Evolutionary conservation across 2,888 invertebrate species (phyloP).

Genomic region (Abscondita cerata): DNA sequence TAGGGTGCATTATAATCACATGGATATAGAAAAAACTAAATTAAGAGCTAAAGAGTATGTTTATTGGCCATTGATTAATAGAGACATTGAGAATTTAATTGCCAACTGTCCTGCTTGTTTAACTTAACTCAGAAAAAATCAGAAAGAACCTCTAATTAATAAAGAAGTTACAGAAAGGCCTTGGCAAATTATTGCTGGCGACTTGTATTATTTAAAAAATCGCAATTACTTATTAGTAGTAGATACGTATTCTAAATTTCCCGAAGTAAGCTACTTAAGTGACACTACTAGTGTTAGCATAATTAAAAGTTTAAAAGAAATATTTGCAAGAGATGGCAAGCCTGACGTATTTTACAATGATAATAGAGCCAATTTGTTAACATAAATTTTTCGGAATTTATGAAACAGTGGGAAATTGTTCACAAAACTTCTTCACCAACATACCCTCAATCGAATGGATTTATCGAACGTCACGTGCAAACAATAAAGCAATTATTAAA

Average conservation of each 20-base stretch:
- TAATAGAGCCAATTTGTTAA: neutral
- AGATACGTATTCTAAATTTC: slow-evolving; percentile 42
- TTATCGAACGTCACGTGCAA: neutral
- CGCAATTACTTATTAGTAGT: slow-evolving; percentile 40
- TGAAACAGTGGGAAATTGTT: neutral
- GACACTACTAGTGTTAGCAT: neutral
- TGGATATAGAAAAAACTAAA: neutral
- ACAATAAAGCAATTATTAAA: neutral
- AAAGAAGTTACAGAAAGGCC: slow-evolving; percentile 35
- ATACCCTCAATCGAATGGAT: neutral
- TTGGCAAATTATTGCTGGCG: slow-evolving; percentile 39
- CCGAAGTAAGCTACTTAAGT: slow-evolving; percentile 31
- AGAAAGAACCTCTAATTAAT: slow-evolving; percentile 38
- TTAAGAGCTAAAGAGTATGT: slow-evolving; percentile 22
- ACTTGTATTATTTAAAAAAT: slow-evolving; percentile 39
- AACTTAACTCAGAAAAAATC: slow-evolving; percentile 30
- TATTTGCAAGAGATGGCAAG: neutral
- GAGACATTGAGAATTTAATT: slow-evolving; percentile 36
- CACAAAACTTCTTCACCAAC: neutral
- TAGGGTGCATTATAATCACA: neutral
- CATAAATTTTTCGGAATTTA: neutral
- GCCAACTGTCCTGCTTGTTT: slow-evolving; percentile 41
- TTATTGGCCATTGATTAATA: slow-evolving; percentile 42
- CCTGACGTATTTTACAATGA: neutral
- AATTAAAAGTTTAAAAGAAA: neutral